Base-by-base conservation (phyloP, 2,888 invertebrate genomes). In the Gandaritis pyraliata region DNA sequence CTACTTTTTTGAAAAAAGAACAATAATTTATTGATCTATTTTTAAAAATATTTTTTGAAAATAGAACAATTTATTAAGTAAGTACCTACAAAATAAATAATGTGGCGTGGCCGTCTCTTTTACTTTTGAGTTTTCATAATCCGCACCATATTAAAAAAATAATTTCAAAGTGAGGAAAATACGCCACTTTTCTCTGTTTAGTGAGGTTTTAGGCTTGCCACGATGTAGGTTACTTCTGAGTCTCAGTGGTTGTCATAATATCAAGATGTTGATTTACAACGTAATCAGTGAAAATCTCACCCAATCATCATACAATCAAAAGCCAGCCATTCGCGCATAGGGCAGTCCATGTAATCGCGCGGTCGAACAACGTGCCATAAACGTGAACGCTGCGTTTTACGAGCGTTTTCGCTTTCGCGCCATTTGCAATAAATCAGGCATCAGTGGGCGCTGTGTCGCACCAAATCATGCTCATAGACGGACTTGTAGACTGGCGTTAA, bases 381-480 rank as follows among this genome's bases (percentile, higher is more conserved):
- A 88, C 83, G 83, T 72, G 72, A 69, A 78, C 74, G 80, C 75
- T 68, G 81, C 81, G 83, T 81, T 90, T 89, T 89, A 90, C 86
- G 87, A 87, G 85, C 88, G 85, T 90, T 90, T 90, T 91, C 90
- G 86, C 90, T 91, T 91, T 91, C 88, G 83, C 86, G 85, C 87
- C 83, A 91, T 91, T 90, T 90, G 91, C 90, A 91, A 88, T 91
- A 91, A 91, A 90, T 91, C 91, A 91, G 78, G 80, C 76, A 82
- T 83, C 83, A 89, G 88, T 87, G 89, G 88, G 86, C 88, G 87
- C 86, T 75, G 76, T 77, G 82, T 80, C 81, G 76, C 77, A 74
- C 73, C 73, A 77, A 81, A 85, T 81, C 81, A 81, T 83, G 81
- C 81, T 78, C 84, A 80, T 72, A 75, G 66, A 55, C 57, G 49